Base-by-base conservation (phyloP, 2,113 vertebrate species). In the Eurypyga helias region DNA sequence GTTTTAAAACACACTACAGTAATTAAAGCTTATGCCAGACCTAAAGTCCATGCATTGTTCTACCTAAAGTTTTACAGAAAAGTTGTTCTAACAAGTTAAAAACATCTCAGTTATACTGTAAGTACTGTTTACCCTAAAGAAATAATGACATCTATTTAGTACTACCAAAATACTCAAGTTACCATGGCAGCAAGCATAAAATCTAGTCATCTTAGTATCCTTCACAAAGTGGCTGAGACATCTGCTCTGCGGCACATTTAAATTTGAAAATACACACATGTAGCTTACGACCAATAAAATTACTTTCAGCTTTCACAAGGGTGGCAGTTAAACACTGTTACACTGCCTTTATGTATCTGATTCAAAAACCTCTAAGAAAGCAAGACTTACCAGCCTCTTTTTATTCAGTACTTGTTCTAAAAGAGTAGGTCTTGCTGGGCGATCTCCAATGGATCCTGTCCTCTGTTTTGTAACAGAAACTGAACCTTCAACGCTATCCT, bases 361-460 rank as follows among this genome's bases (percentile, higher is more conserved):
- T 25, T n/a, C 81, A 38, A 64, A 78, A 81, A 36, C 26, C 29
- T 31, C 34, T 17, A 72, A 2, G 5, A 49, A 77, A 65, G 45
- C 18, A 91, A 83, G 71, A 98, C 98, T 98, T 94, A 99, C 99
- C 99, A 99, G 98, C 94, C 99, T 99, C 95, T 99, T 99, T 83
- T 99, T 99, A 97, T 99, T 99, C 94, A 99, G 97, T 54, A 99
- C 99, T 98, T 99, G 99, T 92, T 99, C 99, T 75, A 99, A 98
- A 83, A 99, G 99, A 28, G 99, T 99, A 52, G 99, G 99, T 97
- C 99, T 99, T 91, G 99, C 98, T 43, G 99, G 99, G n/a, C 99
- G 98, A 97, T 99, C 99, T 29, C 99, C 99, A 77, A 99, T 95
- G 64, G 98, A 97, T 48, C 99, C 98, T 17, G 99, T 97, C 82